Base-by-base conservation (phyloP, 2,113 vertebrate genomes). In the Eretmochelys imbricata region DNA sequence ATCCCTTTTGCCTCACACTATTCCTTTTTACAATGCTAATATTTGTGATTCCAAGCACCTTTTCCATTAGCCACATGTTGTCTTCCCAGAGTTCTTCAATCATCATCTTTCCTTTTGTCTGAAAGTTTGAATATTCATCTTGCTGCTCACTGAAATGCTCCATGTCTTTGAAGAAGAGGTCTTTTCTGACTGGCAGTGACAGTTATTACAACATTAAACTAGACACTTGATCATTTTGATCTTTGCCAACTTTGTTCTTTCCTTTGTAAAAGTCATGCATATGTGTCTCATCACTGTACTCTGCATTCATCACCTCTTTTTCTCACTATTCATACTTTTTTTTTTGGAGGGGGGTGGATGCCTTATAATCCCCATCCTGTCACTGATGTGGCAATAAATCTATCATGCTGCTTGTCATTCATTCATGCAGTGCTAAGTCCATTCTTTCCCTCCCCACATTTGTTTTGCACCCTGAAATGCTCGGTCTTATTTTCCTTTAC, bases 231-330 rank as follows among this genome's bases (percentile, higher is more conserved):
- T 91, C 16, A 0, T 95, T 95, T 97, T 98, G 93, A 97, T 97
- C 94, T 95, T 78, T 94, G 76, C 76, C 94, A 96, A 76, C 94
- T 97, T 97, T 95, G 85, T 98, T 95, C 94, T 97, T 96, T 89
- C 59, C 87, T 93, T 89, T 94, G n/a, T 65, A 3, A 24, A 85
- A 91, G 76, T 48, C 92, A 53, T 89, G 84, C 93, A 89, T 7
- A 5, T 80, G 82, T 69, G 59, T 65, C 87, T 87, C 80, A 85
- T 82, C 85, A 51, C 84, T 69, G 87, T 82, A 42, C 80, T 93
- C 90, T 80, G 6, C 38, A 8, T 8, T 84, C 81, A n/a, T 49
- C 87, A 88, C 72, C 76, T 85, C 8, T 5, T 80, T 42, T n/a
- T 84, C 76, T 84, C 91, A 78, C 84, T 88, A 78, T 88, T 84